A percentile compares a stretch with the other conserved stretches of the same genome.
Evolutionary conservation across 2,888 invertebrate species (phyloP).

Genomic region (Drosophila trichaetosa): DNA sequence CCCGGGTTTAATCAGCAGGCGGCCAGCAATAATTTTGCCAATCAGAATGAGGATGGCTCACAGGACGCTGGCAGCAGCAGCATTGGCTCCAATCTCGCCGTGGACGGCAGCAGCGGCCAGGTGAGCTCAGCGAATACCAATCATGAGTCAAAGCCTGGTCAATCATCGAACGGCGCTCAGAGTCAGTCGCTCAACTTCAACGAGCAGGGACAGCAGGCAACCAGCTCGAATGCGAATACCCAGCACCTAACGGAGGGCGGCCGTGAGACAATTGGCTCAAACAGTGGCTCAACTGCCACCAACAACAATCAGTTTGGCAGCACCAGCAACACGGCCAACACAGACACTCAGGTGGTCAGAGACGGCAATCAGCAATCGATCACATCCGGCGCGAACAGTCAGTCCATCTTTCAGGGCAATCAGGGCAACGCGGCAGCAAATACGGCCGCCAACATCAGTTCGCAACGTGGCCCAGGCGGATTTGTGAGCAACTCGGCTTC

Average conservation of each 20-base stretch:
- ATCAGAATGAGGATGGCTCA: slow-evolving; percentile 43
- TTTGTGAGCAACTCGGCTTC: slow-evolving; percentile 75
- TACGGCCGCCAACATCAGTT: slow-evolving; percentile 74
- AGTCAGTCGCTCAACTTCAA: slow-evolving; percentile 83
- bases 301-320: slow-evolving; percentile 76
- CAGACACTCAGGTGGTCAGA: slow-evolving; percentile 69
- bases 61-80: slow-evolving; percentile 80
- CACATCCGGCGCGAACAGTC: slow-evolving; percentile 79
- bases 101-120: slow-evolving; percentile 82
- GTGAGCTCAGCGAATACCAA: slow-evolving; percentile 82
- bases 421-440: slow-evolving; percentile 69
- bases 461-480: slow-evolving; percentile 74
- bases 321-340: slow-evolving; percentile 80
- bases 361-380: slow-evolving; percentile 69
- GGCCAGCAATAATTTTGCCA: slow-evolving; percentile 79
- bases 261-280: slow-evolving; percentile 66
- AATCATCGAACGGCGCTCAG: slow-evolving; percentile 75
- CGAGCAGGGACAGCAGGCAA: slow-evolving; percentile 75
- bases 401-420: slow-evolving; percentile 80
- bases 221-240: slow-evolving; percentile 82
- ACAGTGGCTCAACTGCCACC: slow-evolving; percentile 76
- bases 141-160: slow-evolving; percentile 69
- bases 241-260: slow-evolving; percentile 58
- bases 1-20: slow-evolving; percentile 79
- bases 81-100: slow-evolving; percentile 82